Evolutionary conservation across 2,797 vertebrate genomes (phyloP).

Genomic region (Gallinago solitaria): DNA sequence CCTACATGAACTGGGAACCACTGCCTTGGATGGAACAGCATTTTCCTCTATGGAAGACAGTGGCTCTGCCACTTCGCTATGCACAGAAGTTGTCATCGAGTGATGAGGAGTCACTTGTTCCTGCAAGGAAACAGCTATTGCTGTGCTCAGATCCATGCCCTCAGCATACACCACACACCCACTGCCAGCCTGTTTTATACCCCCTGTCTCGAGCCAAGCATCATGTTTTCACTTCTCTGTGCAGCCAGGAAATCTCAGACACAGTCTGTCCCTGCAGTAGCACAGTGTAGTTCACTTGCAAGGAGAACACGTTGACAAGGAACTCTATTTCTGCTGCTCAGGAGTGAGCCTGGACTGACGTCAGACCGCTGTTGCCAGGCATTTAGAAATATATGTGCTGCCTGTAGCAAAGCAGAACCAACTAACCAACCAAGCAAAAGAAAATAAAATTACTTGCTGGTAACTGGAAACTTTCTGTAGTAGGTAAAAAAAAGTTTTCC

Average conservation of each 20-base stretch:
- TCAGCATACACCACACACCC: neutral
- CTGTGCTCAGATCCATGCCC: neutral
- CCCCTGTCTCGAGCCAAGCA: neutral
- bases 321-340: neutral
- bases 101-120: neutral
- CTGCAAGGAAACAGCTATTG: neutral
- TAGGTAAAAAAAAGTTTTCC: neutral
- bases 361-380: neutral
- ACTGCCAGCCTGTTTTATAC: fast-evolving
- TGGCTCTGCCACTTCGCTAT: neutral
- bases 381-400: neutral
- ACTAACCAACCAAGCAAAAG: neutral
- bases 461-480: neutral
- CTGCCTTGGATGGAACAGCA: fast-evolving
- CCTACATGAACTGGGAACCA: fast-evolving
- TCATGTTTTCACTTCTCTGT: neutral
- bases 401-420: neutral
- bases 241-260: neutral
- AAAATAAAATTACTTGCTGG: neutral
- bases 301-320: neutral
- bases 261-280: neutral
- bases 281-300: fast-evolving
- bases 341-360: neutral
- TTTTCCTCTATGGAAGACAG: neutral
- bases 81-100: neutral